phyloP scores from a whole-genome alignment of 2,888 invertebrate species.

The Drosophila melanosoma region DNA sequence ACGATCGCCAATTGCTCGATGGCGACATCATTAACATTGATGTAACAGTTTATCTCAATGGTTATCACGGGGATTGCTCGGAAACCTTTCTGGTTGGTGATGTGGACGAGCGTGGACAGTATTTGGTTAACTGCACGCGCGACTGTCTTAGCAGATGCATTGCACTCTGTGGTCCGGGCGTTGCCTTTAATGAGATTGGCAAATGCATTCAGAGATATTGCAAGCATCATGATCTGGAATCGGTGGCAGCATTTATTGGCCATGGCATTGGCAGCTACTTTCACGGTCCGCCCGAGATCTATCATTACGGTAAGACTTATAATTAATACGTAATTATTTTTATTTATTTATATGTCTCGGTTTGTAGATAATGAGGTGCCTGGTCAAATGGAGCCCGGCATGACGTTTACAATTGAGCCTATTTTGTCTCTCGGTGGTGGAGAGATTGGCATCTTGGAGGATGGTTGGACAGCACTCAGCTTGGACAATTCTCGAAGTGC shows the following conservation, averaged over 20 bases:
- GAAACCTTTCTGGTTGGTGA: conserved; percentile 93
- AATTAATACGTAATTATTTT: neutral
- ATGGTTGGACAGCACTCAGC: conserved; percentile 97
- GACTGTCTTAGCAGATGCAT: conserved; percentile 89
- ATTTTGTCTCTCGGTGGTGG: conserved; percentile 91
- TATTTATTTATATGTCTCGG: neutral
- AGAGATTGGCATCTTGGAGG: conserved; percentile 90
- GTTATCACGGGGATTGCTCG: conserved; percentile 97
- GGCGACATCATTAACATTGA: conserved; percentile 97
- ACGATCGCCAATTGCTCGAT: conserved; percentile 90
- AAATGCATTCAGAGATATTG: conserved; percentile 88
- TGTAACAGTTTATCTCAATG: conserved; percentile 93
- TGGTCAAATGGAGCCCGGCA: conserved; percentile 92
- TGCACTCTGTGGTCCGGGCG: conserved; percentile 87
- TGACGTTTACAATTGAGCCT: conserved; percentile 98
- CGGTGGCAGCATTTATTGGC: conserved; percentile 93
- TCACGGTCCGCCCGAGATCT: conserved; percentile 96
- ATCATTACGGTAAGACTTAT: conserved; percentile 89
- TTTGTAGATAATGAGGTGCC: conserved; percentile 87
- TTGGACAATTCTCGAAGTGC: conserved; percentile 92
- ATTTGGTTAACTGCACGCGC: conserved; percentile 90
- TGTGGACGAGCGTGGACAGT: conserved; percentile 90
- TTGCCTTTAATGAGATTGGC: conserved; percentile 88
- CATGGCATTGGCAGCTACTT: conserved; percentile 97
- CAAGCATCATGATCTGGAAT: conserved; percentile 87